These are phyloP conservation scores for Limnephilus rhombicus DNA, from an alignment of 2,888 invertebrate genomes.

Conservation along the genomic window DNA sequence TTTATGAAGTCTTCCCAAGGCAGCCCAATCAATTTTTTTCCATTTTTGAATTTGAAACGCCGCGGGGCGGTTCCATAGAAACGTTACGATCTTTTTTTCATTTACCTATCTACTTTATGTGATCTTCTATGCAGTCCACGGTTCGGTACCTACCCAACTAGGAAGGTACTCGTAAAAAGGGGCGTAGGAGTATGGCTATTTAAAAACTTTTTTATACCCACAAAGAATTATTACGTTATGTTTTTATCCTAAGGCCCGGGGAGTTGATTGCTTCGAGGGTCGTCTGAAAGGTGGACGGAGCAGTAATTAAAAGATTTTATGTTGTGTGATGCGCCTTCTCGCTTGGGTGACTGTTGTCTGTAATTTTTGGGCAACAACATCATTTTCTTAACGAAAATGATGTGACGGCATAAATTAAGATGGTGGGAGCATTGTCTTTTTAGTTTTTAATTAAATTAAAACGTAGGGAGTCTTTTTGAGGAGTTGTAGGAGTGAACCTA, in stretches of 20 bases:
- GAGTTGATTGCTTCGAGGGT: slow-evolving; percentile 11
- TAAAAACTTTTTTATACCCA: slow-evolving; percentile 32
- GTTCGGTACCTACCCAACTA: background rate
- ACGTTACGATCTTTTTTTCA: slow-evolving; percentile 26
- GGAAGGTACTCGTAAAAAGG: background rate
- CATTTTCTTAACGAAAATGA: background rate
- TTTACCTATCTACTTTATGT: slow-evolving; percentile 18
- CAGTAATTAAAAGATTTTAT: background rate
- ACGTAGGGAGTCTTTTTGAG: background rate
- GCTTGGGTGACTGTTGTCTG: background rate
- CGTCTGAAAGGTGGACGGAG: background rate
- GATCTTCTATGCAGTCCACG: background rate
- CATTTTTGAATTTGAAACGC: slow-evolving; percentile 46
- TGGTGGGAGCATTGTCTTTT: background rate
- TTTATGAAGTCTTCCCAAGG: slow-evolving; percentile 2
- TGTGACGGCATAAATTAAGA: background rate
- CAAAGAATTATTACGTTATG: slow-evolving; percentile 27
- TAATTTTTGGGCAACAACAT: background rate
- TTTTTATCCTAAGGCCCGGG: slow-evolving; percentile 7
- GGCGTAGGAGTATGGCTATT: slow-evolving; percentile 12
- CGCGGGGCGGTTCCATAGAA: slow-evolving; percentile 38
- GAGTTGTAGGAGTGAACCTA: too few species aligned
- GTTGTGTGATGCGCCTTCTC: background rate
- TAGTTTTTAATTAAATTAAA: background rate
- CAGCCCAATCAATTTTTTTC: slow-evolving; percentile 31